Evolutionary conservation across 2,888 invertebrate species (phyloP), one percentile per base, ranked within the genome.

Genomic region (Neelides folsomi): DNA sequence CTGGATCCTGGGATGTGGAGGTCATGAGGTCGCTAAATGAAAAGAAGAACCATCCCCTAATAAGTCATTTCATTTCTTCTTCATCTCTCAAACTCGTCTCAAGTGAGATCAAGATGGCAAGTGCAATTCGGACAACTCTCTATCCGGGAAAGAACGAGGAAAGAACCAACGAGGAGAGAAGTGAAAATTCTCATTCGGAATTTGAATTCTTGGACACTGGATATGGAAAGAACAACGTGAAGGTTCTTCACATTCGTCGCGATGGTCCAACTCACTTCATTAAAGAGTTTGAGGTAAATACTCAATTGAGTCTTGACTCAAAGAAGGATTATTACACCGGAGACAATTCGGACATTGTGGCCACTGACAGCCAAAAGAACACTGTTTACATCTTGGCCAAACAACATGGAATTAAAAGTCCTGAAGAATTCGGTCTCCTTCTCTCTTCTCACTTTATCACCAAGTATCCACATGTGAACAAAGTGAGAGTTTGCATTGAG

Each of bases 261-360:
- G 77, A 81, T 48, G 80, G 80, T 16, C 74, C 77, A 1, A 75
- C 75, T 57, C 85, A 86, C 67, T 75, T 76, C 58, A 80, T 85
- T 57, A 76, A 82, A 55, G 86, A 86, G 67, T 79, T 80, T 65
- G 84, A 85, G 71, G 83, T 81, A 12, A 76, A 77, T 65, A 83
- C 83, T 1, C 80, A 81, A 62, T 72, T 86, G 44, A 80, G 81
- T 62, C 71, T 86, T 49, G 75, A 77, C 55, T 79, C 79, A 2
- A 79, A 80, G 66, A 79, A 79, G 59, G 84, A 86, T 59, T 86
- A 83, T 69, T 71, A 81, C 1, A 67, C 75, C 58, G 82, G 82
- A n/a, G 82, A 86, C 70, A 86, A 86, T 67, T 77, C 79, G 47
- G 82, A 83, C 66, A 81, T 86, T 55, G 80, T 86, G 15, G 85